Evolutionary conservation across 1,140 invertebrate species (phyloP).

Genomic region (Antheraea pernyi): DNA sequence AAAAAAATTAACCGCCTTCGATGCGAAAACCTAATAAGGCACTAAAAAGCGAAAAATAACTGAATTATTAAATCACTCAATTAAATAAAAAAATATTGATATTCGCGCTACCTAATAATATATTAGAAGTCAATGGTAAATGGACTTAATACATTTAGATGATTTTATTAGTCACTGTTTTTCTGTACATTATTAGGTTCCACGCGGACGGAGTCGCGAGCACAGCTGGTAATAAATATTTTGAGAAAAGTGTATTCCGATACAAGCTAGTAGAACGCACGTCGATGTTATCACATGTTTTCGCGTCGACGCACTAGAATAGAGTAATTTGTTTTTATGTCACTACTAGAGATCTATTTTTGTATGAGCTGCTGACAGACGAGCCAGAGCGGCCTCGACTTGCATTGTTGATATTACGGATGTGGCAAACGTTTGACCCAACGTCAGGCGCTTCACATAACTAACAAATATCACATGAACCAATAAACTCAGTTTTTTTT

Average conservation of each 20-base stretch:
- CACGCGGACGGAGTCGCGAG: too few relatives aligned
- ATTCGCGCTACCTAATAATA: too few relatives aligned
- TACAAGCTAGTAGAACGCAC: neutral
- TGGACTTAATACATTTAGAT: too few relatives aligned
- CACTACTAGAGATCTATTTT: conserved; percentile 16
- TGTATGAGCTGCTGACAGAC: conserved; percentile 16
- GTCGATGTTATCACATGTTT: neutral
- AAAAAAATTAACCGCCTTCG: too few relatives aligned
- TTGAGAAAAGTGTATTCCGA: neutral
- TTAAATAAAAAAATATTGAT: too few relatives aligned
- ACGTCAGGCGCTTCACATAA: neutral
- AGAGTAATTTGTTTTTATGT: conserved; percentile 18
- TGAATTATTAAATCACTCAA: too few relatives aligned
- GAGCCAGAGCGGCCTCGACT: conserved; percentile 15
- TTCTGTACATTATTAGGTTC: too few relatives aligned
- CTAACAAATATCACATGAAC: neutral
- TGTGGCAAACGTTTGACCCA: neutral
- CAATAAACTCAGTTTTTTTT: neutral
- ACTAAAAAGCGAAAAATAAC: too few relatives aligned
- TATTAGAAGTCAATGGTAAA: too few relatives aligned
- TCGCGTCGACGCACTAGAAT: neutral
- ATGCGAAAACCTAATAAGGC: too few relatives aligned
- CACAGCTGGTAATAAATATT: too few relatives aligned
- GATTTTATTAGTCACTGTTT: too few relatives aligned
- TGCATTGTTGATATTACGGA: conserved; percentile 1